These are phyloP conservation scores for Hephaestus fuliginosus DNA, from an alignment of 2,797 vertebrate species.

Conservation along the genomic window DNA sequence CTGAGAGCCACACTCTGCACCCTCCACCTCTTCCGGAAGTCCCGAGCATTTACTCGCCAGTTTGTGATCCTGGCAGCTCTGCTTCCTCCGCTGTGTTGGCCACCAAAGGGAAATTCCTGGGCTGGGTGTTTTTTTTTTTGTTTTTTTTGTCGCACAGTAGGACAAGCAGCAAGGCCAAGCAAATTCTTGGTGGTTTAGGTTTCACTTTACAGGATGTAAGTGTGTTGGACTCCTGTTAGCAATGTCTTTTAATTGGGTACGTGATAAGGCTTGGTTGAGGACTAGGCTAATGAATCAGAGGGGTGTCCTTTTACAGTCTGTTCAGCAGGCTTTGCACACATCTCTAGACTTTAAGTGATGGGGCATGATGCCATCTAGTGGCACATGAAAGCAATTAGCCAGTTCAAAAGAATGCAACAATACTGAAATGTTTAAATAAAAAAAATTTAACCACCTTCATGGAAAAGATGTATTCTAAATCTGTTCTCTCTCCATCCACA, in stretches of 20 bases:
- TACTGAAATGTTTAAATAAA: background rate
- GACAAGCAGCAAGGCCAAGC: constrained; percentile 52
- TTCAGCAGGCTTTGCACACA: constrained; percentile 41
- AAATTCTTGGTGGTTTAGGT: constrained; percentile 63
- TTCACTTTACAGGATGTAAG: constrained; percentile 74
- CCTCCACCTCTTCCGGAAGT: constrained; percentile 65
- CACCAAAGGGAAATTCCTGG: constrained; percentile 78
- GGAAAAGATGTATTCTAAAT: constrained; percentile 18
- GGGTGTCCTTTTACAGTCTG: constrained; percentile 72
- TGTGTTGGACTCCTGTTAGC: constrained; percentile 65
- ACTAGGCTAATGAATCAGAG: constrained; percentile 67
- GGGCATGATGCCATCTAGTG: constrained; percentile 72
- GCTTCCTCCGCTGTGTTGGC: constrained; percentile 62
- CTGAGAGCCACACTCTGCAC: constrained; percentile 60
- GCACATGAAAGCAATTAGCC: constrained; percentile 8
- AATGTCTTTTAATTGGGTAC: constrained; percentile 74
- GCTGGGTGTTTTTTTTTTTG: constrained; percentile 56
- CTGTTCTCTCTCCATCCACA: constrained; percentile 66
- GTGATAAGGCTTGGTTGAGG: constrained; percentile 65
- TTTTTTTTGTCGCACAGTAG: constrained; percentile 48
- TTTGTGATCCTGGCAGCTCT: constrained; percentile 71
- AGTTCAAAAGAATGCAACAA: background rate
- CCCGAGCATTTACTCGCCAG: constrained; percentile 66
- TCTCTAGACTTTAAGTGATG: constrained; percentile 8
- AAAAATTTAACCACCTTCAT: background rate